phyloP scores from a whole-genome alignment of 2,888 invertebrate species.

The Rhorus exstirpatorius region DNA sequence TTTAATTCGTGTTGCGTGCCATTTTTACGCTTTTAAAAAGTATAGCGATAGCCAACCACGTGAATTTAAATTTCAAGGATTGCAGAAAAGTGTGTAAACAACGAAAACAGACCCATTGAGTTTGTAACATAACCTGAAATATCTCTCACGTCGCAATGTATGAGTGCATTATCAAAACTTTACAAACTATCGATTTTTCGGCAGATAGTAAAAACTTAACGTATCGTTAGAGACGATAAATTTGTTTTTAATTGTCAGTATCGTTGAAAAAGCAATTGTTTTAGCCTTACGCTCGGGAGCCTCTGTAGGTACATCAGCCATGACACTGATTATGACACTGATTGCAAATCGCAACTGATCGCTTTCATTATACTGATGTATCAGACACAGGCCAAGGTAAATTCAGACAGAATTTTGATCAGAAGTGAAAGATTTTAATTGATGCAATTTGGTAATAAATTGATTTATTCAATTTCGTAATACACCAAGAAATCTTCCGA shows the following conservation, averaged over 20 bases:
- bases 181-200: neutral
- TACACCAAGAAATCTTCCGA: neutral
- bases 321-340: conserved; percentile 70
- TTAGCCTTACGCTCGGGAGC: conserved; percentile 86
- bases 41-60: too few species aligned
- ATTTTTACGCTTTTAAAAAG: too few species aligned
- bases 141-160: neutral
- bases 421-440: conserved; percentile 6
- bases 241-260: conserved; percentile 15
- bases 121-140: conserved; percentile 60
- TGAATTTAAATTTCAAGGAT: too few species aligned
- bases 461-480: neutral
- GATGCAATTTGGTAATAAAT: neutral
- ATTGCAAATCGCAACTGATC: too few species aligned
- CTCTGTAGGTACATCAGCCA: conserved; percentile 84
- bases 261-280: conserved; percentile 20
- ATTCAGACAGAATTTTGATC: neutral
- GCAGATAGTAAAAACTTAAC: neutral
- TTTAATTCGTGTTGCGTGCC: too few species aligned
- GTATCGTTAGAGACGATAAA: neutral
- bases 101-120: neutral
- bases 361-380: too few species aligned
- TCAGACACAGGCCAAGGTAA: too few species aligned
- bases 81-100: neutral
- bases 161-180: conserved; percentile 5